Evolutionary conservation across 2,113 vertebrate species (phyloP).

Genomic region (Megaceryle torquata): DNA sequence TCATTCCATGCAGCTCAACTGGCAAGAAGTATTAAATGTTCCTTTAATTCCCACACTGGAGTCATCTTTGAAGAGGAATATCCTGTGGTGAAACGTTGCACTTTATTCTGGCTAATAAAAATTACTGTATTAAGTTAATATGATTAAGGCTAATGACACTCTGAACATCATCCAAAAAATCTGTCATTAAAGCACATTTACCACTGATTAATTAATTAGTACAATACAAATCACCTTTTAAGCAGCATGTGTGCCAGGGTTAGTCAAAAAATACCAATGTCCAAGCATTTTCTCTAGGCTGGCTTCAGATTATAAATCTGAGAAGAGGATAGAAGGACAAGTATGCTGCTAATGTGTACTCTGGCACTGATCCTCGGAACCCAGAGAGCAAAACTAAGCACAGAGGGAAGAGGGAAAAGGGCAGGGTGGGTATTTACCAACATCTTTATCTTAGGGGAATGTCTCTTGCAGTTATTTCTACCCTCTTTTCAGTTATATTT

Average conservation of each 20-base stretch:
- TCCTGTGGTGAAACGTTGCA: slow-evolving; percentile 33
- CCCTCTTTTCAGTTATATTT: neutral
- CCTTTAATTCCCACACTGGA: neutral
- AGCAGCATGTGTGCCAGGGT: slow-evolving; percentile 25
- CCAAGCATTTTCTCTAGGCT: neutral
- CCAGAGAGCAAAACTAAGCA: neutral
- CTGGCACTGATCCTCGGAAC: neutral
- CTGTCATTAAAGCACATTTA: slow-evolving; percentile 61
- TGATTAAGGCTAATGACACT: slow-evolving; percentile 69
- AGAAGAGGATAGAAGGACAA: neutral
- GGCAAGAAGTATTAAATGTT: neutral
- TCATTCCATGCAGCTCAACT: neutral
- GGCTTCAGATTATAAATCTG: neutral
- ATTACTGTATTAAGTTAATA: slow-evolving; percentile 60
- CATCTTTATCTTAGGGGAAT: neutral
- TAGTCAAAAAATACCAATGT: slow-evolving; percentile 41
- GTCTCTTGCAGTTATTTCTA: neutral
- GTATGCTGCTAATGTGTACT: neutral
- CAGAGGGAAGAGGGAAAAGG: neutral
- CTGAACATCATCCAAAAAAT: slow-evolving; percentile 54
- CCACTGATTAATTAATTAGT: slow-evolving; percentile 64
- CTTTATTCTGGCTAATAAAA: slow-evolving; percentile 57
- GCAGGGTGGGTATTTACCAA: neutral
- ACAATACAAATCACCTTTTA: slow-evolving; percentile 59
- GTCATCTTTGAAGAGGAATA: slow-evolving; percentile 27